Conservation (phyloP, 2,888 invertebrate genomes). For the Phytoseiulus persimilis region DNA sequence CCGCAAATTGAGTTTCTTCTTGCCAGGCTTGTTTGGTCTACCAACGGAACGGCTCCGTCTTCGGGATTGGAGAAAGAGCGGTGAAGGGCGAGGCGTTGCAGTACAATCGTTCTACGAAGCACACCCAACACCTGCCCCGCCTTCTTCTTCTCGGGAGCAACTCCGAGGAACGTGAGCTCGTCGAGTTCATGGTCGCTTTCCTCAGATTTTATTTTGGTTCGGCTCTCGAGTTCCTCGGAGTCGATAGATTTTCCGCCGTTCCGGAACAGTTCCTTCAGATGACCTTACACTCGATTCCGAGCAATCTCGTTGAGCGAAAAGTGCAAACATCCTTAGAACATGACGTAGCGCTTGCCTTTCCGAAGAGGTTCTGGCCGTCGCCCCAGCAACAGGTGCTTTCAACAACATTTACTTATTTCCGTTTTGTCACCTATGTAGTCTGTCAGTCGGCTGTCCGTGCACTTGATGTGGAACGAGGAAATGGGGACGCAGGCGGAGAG, state of each 20-base stretch:
- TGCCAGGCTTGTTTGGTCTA: not conserved
- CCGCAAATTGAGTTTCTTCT: not conserved
- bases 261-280: no score
- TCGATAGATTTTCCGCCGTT: no score
- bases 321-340: no score
- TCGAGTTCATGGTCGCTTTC: no score
- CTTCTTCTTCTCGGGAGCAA: not conserved
- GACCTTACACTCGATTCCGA: no score
- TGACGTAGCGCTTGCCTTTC: no score
- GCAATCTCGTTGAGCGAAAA: no score
- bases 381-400: no score
- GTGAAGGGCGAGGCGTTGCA: not conserved
- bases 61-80: not conserved
- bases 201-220: no score
- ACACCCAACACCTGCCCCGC: not conserved
- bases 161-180: no score
- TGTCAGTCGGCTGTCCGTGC: not conserved
- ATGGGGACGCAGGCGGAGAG: not conserved
- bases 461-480: not conserved
- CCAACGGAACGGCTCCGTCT: not conserved
- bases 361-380: no score
- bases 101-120: not conserved
- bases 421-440: not conserved
- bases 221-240: no score
- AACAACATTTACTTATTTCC: not conserved